Conservation (phyloP, 1,140 invertebrate genomes). For the Pararge aegeria region DNA sequence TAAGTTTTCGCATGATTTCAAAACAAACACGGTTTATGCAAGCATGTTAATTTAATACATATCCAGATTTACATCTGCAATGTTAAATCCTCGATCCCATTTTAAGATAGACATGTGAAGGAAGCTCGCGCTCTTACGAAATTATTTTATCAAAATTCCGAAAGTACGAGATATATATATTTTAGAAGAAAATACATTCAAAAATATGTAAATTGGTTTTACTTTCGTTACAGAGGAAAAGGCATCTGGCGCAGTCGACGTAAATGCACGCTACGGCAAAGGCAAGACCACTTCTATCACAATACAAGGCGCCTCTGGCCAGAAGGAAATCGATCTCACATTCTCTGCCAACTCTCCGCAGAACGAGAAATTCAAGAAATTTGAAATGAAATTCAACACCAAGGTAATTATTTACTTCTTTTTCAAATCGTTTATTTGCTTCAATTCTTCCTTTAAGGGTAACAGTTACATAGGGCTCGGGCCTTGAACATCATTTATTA, state of each 20-base stretch:
- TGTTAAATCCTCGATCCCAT: too few relatives aligned
- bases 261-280: conserved; percentile 79
- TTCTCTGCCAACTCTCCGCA: conserved; percentile 75
- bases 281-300: conserved; percentile 75
- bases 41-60: too few relatives aligned
- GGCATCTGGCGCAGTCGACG: conserved; percentile 45
- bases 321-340: conserved; percentile 64
- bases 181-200: too few relatives aligned
- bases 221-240: conserved; percentile 46
- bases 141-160: too few relatives aligned
- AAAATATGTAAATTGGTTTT: too few relatives aligned
- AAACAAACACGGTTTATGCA: too few relatives aligned
- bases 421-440: neutral
- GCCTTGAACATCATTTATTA: neutral
- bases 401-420: conserved; percentile 65
- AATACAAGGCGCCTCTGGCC: conserved; percentile 49
- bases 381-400: conserved; percentile 78
- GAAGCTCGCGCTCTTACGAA: too few relatives aligned
- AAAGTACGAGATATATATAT: too few relatives aligned
- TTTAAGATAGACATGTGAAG: too few relatives aligned
- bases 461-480: neutral
- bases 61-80: too few relatives aligned
- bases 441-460: too few relatives aligned
- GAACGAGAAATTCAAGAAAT: conserved; percentile 78
- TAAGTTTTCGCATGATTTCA: too few relatives aligned